phyloP scores from a whole-genome alignment of 2,888 invertebrate species.

The Erebia ligea region DNA sequence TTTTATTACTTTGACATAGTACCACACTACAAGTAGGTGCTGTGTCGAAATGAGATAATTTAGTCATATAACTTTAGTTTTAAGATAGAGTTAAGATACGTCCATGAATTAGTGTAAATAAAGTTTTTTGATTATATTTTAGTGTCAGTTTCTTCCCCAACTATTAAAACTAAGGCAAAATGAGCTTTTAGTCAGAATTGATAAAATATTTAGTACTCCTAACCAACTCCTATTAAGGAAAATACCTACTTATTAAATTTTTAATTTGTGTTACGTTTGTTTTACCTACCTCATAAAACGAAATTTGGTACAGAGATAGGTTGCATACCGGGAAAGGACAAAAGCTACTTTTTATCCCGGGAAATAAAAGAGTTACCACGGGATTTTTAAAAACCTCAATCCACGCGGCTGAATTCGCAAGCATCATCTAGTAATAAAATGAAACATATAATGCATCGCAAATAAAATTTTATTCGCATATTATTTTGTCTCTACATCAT shows the following conservation, averaged over 20 bases:
- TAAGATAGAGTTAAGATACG: conserved; percentile 42
- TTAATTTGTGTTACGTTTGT: too few relatives aligned
- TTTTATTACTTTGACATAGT: conserved; percentile 64
- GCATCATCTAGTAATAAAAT: not conserved
- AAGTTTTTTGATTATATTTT: conserved; percentile 37
- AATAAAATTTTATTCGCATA: conserved; percentile 10
- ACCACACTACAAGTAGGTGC: conserved; percentile 62
- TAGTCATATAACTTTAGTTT: conserved; percentile 61
- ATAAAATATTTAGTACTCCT: too few relatives aligned
- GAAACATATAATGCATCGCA: not conserved
- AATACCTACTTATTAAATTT: too few relatives aligned
- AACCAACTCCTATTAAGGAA: too few relatives aligned
- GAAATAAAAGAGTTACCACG: too few relatives aligned
- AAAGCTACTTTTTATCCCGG: too few relatives aligned
- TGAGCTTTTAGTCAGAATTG: not conserved
- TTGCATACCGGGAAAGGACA: too few relatives aligned
- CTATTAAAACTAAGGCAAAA: not conserved
- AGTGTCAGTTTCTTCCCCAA: not conserved
- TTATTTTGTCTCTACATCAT: not conserved
- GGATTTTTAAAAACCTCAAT: too few relatives aligned
- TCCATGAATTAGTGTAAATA: conserved; percentile 46
- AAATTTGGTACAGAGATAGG: too few relatives aligned
- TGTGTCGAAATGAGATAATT: conserved; percentile 68
- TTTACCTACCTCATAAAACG: not conserved
- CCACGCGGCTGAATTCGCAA: too few relatives aligned